Evolutionary conservation across 1,140 invertebrate species (phyloP).

Genomic region (Lordiphosa clarofinis): DNA sequence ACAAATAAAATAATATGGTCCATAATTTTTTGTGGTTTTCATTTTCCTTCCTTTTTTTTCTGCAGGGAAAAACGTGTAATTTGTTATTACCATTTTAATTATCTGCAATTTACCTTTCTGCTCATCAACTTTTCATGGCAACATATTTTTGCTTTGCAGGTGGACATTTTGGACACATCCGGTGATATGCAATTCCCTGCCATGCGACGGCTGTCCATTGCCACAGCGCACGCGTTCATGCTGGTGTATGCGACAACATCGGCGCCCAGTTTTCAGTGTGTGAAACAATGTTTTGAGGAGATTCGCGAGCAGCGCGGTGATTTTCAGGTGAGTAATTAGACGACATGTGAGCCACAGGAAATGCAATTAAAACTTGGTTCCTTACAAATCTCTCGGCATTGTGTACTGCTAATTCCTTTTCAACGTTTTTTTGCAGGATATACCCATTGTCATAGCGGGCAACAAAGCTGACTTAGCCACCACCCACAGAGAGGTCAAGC

Average conservation of each 20-base stretch:
- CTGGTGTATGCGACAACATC: slow-evolving; percentile 93
- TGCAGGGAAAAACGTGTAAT: no score
- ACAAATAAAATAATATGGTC: no score
- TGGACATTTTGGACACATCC: slow-evolving; percentile 93
- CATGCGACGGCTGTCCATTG: slow-evolving; percentile 91
- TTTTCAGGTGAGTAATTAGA: slow-evolving; percentile 82
- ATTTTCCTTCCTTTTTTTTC: no score
- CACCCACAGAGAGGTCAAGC: slow-evolving; percentile 84
- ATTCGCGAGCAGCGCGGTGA: slow-evolving; percentile 89
- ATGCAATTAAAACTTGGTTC: slow-evolving; percentile 43
- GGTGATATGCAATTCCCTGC: slow-evolving; percentile 93
- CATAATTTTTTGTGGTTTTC: no score
- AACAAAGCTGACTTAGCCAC: slow-evolving; percentile 89
- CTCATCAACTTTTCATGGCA: slow-evolving; percentile 10
- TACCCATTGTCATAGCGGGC: slow-evolving; percentile 92
- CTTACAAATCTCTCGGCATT: no score
- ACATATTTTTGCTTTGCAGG: slow-evolving; percentile 79
- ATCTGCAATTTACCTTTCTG: slow-evolving; percentile 9
- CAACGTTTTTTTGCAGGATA: slow-evolving; percentile 82
- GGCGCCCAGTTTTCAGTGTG: slow-evolving; percentile 86
- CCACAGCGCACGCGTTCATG: slow-evolving; percentile 93
- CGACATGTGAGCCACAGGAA: slow-evolving; percentile 11
- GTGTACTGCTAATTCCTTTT: slow-evolving; percentile 47
- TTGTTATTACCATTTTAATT: slow-evolving; percentile 15
- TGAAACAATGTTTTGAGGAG: slow-evolving; percentile 91